Percentiles rank a stretch among this genome's conserved stretches.
These are phyloP conservation scores for Monarcha castaneiventris DNA, from an alignment of 2,113 vertebrate species.

Conservation along the genomic window DNA sequence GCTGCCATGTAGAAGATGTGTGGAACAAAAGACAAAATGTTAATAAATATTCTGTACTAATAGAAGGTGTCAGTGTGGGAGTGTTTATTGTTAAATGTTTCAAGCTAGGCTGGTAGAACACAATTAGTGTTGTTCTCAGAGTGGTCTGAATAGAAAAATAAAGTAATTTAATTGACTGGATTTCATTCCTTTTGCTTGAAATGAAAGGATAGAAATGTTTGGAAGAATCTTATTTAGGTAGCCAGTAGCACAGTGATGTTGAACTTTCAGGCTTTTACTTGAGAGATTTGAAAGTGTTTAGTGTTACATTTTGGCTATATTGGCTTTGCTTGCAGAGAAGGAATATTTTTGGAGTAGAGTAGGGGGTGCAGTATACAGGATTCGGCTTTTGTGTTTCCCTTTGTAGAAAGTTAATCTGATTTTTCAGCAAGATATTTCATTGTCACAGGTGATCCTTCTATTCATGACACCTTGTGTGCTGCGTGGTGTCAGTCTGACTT, in stretches of 20 bases:
- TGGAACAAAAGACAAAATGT: not conserved
- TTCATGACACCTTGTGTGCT: not conserved
- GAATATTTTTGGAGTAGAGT: not conserved
- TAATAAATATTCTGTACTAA: not conserved
- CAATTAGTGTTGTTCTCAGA: not conserved
- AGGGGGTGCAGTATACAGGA: not conserved
- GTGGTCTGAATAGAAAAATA: not conserved
- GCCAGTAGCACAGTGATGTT: not conserved
- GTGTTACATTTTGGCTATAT: not conserved
- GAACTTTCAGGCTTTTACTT: not conserved
- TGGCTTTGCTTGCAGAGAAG: not conserved
- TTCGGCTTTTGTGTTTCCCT: not conserved
- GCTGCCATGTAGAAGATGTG: not conserved
- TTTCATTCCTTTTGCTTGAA: not conserved
- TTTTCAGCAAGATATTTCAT: not conserved
- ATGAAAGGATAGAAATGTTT: not conserved
- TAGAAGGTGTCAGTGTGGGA: not conserved
- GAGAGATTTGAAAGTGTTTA: not conserved
- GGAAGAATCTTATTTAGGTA: not conserved
- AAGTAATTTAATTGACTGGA: not conserved
- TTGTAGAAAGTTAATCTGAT: not conserved
- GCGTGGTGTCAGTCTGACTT: not conserved
- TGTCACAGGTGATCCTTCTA: not conserved
- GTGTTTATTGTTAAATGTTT: not conserved
- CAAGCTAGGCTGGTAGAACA: not conserved